Conservation (phyloP, 92 coral and sea anemone species). For the Parazoanthus atlanticus region DNA sequence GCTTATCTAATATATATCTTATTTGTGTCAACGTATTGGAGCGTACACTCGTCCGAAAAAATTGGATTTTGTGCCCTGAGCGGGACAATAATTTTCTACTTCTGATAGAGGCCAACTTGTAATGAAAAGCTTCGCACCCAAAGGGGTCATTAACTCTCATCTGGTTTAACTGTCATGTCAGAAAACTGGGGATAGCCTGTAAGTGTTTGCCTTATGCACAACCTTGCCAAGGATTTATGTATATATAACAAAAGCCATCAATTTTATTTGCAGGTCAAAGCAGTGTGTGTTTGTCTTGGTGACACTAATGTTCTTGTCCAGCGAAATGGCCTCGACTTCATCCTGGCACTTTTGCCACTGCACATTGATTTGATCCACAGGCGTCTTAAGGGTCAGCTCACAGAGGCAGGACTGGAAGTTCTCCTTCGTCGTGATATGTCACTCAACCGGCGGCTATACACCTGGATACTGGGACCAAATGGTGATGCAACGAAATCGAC, state of each 20-base stretch:
- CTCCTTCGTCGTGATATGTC: slow-evolving; percentile 97
- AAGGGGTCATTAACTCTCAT: too few species aligned
- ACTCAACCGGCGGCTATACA: slow-evolving; percentile 86
- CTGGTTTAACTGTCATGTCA: too few species aligned
- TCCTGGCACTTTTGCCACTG: slow-evolving; percentile 77
- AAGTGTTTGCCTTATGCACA: too few species aligned
- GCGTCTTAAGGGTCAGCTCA: slow-evolving; percentile 68
- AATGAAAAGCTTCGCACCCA: too few species aligned
- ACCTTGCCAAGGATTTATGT: neutral
- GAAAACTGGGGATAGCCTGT: too few species aligned
- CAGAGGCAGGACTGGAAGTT: slow-evolving; percentile 78
- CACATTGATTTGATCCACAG: slow-evolving; percentile 55
- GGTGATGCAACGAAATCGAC: slow-evolving; percentile 37
- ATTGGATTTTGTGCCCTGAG: too few species aligned
- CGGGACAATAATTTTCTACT: too few species aligned
- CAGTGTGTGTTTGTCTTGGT: slow-evolving; percentile 71
- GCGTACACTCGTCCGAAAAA: too few species aligned
- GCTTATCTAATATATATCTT: too few species aligned
- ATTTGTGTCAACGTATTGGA: too few species aligned
- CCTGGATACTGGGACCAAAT: slow-evolving; percentile 86
- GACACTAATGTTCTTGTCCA: slow-evolving; percentile 92
- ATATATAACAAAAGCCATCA: neutral
- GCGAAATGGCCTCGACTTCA: slow-evolving; percentile 84
- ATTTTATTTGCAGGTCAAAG: slow-evolving; percentile 65
- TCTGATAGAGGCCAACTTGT: too few species aligned